These are phyloP conservation scores for Caenorhabditis sulstoni DNA, from an alignment of 2,888 invertebrate genomes.

Conservation along the genomic window DNA sequence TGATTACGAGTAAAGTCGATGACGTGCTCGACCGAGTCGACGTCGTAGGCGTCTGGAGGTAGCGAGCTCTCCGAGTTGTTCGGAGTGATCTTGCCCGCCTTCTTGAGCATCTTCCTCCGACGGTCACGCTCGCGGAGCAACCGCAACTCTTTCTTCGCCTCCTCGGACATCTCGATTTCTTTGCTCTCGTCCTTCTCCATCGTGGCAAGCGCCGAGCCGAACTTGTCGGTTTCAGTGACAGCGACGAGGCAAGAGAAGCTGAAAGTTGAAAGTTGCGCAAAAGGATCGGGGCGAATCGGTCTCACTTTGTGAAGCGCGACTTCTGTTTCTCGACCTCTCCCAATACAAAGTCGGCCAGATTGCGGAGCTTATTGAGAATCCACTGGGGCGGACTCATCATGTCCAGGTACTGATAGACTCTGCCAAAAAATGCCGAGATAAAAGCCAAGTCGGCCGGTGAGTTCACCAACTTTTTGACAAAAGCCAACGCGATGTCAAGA, in stretches of 20 bases:
- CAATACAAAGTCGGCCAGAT: slow-evolving; percentile 66
- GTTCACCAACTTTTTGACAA: slow-evolving; percentile 65
- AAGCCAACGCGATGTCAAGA: slow-evolving; percentile 60
- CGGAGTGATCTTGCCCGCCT: slow-evolving; percentile 35
- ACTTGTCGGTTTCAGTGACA: slow-evolving; percentile 62
- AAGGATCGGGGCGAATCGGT: slow-evolving; percentile 12
- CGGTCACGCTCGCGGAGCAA: slow-evolving; percentile 61
- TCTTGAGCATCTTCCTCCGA: slow-evolving; percentile 24
- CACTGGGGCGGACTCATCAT: slow-evolving; percentile 63
- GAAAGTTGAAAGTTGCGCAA: slow-evolving; percentile 10
- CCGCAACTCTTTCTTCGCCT: slow-evolving; percentile 63
- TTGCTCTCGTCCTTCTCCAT: slow-evolving; percentile 52
- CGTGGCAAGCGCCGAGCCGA: slow-evolving; percentile 33
- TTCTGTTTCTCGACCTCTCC: slow-evolving; percentile 68
- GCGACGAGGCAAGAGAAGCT: slow-evolving; percentile 70
- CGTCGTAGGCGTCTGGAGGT: slow-evolving; percentile 68
- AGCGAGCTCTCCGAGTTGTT: slow-evolving; percentile 36
- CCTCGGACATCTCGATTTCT: slow-evolving; percentile 67
- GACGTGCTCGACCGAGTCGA: slow-evolving; percentile 84
- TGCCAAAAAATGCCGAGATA: slow-evolving; percentile 45
- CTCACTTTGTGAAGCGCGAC: slow-evolving; percentile 61
- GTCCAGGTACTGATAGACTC: slow-evolving; percentile 62
- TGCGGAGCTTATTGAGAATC: slow-evolving; percentile 59
- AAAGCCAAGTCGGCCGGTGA: slow-evolving; percentile 22
- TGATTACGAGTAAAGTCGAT: slow-evolving; percentile 88